A percentile compares a stretch with the other conserved stretches of the same genome.
These are phyloP conservation scores for Synergus itoensis DNA, from an alignment of 2,888 invertebrate genomes.

Conservation along the genomic window DNA sequence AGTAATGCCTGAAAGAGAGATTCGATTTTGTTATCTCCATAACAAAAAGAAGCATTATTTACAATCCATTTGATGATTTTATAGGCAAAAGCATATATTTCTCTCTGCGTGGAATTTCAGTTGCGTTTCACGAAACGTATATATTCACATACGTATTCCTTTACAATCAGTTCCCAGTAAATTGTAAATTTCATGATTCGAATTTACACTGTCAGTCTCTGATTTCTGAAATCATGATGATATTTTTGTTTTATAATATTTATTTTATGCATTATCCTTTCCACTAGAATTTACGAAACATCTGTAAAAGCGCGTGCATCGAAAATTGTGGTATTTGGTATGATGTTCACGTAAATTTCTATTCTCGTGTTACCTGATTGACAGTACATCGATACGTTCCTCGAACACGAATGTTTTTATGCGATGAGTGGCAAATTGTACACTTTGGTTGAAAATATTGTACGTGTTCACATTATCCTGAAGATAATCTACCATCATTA, in stretches of 20 bases:
- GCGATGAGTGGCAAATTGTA: slow-evolving; percentile 12
- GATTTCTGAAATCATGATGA: background rate
- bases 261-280: background rate
- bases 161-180: background rate
- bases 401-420: slow-evolving; percentile 9
- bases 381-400: background rate
- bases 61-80: background rate
- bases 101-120: background rate
- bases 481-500: slow-evolving; percentile 17
- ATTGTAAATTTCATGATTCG: background rate
- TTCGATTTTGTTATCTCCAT: background rate
- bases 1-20: background rate
- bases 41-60: slow-evolving; percentile 3
- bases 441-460: slow-evolving; percentile 6
- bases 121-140: background rate
- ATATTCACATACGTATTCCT: background rate
- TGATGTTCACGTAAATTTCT: background rate
- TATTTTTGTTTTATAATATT: background rate
- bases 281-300: background rate
- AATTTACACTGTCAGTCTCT: background rate
- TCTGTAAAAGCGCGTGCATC: background rate
- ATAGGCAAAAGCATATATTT: background rate
- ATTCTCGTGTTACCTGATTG: background rate
- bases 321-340: background rate
- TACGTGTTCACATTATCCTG: background rate